Evolutionary conservation across 2,113 vertebrate species (phyloP).

Genomic region (Ageneiosus marmoratus): DNA sequence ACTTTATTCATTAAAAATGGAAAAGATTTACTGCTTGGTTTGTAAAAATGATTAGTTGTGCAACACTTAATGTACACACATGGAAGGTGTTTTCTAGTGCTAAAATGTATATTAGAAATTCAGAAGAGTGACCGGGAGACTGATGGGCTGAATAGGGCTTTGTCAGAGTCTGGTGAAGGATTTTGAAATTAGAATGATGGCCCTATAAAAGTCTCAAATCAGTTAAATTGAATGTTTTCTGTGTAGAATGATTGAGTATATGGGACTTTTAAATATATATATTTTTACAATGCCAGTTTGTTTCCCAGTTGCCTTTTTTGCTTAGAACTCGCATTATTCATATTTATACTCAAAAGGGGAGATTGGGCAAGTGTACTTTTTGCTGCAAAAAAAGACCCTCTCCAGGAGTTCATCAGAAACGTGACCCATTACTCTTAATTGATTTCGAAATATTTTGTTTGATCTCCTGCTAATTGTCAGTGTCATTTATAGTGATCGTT

Average conservation of each 20-base stretch:
- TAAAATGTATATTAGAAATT: neutral
- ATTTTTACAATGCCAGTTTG: neutral
- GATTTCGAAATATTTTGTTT: too few relatives aligned
- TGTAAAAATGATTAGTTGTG: neutral
- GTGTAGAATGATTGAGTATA: neutral
- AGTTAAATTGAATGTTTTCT: neutral
- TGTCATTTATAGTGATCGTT: too few relatives aligned
- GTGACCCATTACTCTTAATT: too few relatives aligned
- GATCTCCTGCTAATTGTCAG: too few relatives aligned
- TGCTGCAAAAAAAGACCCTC: too few relatives aligned
- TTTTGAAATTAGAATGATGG: neutral
- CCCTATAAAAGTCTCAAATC: neutral
- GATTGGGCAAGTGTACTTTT: neutral
- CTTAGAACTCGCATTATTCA: neutral
- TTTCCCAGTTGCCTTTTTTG: neutral
- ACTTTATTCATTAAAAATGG: neutral
- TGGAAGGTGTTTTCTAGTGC: neutral
- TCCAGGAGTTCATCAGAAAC: too few relatives aligned
- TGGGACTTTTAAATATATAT: neutral
- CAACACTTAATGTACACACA: neutral
- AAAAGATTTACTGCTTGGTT: neutral
- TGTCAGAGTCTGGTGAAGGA: neutral
- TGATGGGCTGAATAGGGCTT: neutral
- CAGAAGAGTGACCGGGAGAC: neutral
- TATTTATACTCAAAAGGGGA: neutral